Percentiles rank a stretch among this genome's conserved stretches.
Evolutionary conservation across 37 sponge, comb jelly and placozoan genomes (phyloP).

Genomic region (Eunapius fragilis): DNA sequence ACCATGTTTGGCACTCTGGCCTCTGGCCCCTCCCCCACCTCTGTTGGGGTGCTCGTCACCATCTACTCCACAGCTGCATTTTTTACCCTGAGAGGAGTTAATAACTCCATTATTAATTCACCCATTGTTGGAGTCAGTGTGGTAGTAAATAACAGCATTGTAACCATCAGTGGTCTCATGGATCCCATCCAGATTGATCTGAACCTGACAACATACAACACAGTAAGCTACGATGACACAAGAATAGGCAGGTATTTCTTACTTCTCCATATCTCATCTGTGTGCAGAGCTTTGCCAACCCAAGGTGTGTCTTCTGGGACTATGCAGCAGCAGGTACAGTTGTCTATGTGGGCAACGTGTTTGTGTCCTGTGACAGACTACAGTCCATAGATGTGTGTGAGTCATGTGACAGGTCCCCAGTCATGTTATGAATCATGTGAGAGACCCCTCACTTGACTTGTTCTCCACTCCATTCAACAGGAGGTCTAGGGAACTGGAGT

Average conservation of each 20-base stretch:
- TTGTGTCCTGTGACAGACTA: background rate
- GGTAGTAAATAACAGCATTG: background rate
- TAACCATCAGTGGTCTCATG: background rate
- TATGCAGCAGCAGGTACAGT: background rate
- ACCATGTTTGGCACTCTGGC: background rate
- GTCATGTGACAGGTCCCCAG: background rate
- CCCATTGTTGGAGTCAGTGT: background rate
- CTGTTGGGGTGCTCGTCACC: background rate
- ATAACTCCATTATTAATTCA: background rate
- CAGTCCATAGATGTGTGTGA: no score
- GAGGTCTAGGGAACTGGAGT: background rate
- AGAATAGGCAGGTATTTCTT: background rate
- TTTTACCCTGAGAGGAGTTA: background rate
- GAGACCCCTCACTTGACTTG: background rate
- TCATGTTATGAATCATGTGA: background rate
- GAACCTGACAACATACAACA: background rate
- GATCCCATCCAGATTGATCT: background rate
- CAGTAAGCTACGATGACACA: background rate
- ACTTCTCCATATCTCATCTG: no score
- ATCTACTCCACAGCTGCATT: background rate
- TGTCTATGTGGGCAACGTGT: no score
- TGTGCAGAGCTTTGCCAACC: background rate
- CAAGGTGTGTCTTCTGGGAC: background rate
- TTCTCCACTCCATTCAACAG: background rate
- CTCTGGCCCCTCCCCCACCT: background rate